Evolutionary conservation across 2,113 vertebrate genomes (phyloP), one percentile per base, ranked within the genome.

Genomic region (Cinclus cinclus): DNA sequence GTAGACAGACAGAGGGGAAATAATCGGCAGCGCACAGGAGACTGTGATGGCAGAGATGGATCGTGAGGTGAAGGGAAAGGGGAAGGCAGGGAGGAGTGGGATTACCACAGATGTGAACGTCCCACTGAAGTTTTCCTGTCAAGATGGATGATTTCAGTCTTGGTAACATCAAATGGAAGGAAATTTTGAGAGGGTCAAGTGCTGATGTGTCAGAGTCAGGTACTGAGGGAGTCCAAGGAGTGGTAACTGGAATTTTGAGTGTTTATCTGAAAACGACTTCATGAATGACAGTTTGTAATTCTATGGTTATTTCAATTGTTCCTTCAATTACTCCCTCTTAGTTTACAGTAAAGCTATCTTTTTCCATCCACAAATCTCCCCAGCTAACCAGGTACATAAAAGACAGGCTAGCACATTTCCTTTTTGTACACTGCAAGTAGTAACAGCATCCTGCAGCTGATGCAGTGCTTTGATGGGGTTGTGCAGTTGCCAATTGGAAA

Each of bases 41-140:
- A 92, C 83, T 0, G 0, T 2, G 19, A 33, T 83, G 94, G 89
- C 95, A 62, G 46, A 83, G 95, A 59, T 58, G 65, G 89, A 87
- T 94, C 44, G 4, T 0, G 37, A 84, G 95, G 92, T 70, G 87
- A 75, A 75, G 15, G 91, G 83, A 44, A 56, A 52, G 93, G 81
- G 76, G 79, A 93, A 56, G 75, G 83, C 80, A 65, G 69, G 55
- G 56, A 64, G 89, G 86, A 52, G 52, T 53, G 90, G 84, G 65
- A 52, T 81, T 86, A 56, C 73, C 74, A 27, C 89, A 71, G 92
- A 86, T 89, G 89, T 89, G 95, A 82, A 62, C 0, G 1, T 80
- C 95, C 95, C 94, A 84, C 89, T 84, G 84, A 94, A 92, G 64
- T 90, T 95, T 59, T 60, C 80, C 80, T 92, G 89, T 88, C 90